phyloP scores from a whole-genome alignment of 2,113 vertebrate genomes.

The Heteronetta atricapilla region DNA sequence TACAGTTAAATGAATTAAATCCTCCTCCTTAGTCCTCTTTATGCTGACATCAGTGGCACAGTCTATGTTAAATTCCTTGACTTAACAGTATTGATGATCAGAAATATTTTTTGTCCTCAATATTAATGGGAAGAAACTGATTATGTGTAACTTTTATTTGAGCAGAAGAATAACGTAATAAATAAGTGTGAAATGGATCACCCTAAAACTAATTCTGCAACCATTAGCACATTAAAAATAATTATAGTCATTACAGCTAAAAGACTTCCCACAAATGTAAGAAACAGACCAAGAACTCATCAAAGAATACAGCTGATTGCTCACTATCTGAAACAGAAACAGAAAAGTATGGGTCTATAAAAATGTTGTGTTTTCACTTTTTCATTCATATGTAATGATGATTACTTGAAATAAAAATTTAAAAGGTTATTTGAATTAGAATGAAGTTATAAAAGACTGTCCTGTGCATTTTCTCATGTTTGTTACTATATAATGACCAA shows the following conservation, averaged over 20 bases:
- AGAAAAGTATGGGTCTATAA: neutral
- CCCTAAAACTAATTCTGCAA: neutral
- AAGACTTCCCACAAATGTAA: neutral
- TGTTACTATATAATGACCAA: neutral
- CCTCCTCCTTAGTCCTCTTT: neutral
- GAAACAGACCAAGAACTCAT: neutral
- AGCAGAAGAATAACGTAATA: neutral
- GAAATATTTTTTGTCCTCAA: neutral
- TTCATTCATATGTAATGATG: neutral
- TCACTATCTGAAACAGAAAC: neutral
- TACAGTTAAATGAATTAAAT: conserved; percentile 9
- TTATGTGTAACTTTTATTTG: neutral
- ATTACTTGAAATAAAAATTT: conserved; percentile 10
- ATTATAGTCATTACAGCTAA: neutral
- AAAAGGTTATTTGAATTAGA: neutral
- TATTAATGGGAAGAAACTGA: neutral
- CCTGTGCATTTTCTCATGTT: neutral
- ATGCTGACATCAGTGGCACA: neutral
- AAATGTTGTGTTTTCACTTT: neutral
- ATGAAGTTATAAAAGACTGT: neutral
- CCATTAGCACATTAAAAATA: neutral
- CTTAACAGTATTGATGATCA: neutral
- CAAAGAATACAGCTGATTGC: neutral
- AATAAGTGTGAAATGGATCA: neutral
- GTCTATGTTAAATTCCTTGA: neutral